These are phyloP conservation scores for Agonopterix subpropinquella DNA, from an alignment of 2,888 invertebrate species.

Conservation along the genomic window DNA sequence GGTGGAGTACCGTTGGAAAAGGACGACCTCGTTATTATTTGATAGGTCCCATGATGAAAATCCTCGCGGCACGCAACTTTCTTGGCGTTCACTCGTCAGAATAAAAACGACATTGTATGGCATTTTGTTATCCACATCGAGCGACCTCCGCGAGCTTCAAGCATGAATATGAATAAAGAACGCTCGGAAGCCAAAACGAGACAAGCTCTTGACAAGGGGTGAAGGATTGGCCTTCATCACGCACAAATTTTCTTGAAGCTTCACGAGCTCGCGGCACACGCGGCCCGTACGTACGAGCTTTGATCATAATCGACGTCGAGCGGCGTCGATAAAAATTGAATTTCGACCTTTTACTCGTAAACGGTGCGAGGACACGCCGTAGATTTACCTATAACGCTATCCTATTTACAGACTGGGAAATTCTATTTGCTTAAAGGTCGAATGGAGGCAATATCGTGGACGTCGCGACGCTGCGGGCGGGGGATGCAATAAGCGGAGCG, in stretches of 20 bases:
- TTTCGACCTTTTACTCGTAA: constrained; percentile 51
- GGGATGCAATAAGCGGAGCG: constrained; percentile 73
- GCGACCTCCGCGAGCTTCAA: constrained; percentile 36
- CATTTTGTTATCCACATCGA: constrained; percentile 39
- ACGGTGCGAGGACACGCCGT: constrained; percentile 43
- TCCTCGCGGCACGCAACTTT: constrained; percentile 66
- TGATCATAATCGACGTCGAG: constrained; percentile 38
- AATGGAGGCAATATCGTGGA: constrained; percentile 72
- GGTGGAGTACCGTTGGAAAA: constrained; percentile 43
- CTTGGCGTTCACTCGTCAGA: constrained; percentile 63
- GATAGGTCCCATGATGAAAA: constrained; percentile 68
- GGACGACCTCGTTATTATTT: constrained; percentile 68
- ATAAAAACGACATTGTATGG: constrained; percentile 64
- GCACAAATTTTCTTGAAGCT: constrained; percentile 47
- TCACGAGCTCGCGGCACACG: background rate
- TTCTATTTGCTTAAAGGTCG: constrained; percentile 74
- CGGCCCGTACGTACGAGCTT: constrained; percentile 7
- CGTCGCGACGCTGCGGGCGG: constrained; percentile 66
- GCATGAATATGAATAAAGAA: constrained; percentile 62
- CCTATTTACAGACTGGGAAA: constrained; percentile 68
- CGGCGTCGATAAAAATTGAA: constrained; percentile 52
- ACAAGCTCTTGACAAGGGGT: constrained; percentile 56
- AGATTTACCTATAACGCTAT: constrained; percentile 65
- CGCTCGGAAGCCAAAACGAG: constrained; percentile 44
- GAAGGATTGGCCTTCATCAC: constrained; percentile 64